Conservation (phyloP, 2,888 invertebrate genomes). For the Eupithecia subfuscata region DNA sequence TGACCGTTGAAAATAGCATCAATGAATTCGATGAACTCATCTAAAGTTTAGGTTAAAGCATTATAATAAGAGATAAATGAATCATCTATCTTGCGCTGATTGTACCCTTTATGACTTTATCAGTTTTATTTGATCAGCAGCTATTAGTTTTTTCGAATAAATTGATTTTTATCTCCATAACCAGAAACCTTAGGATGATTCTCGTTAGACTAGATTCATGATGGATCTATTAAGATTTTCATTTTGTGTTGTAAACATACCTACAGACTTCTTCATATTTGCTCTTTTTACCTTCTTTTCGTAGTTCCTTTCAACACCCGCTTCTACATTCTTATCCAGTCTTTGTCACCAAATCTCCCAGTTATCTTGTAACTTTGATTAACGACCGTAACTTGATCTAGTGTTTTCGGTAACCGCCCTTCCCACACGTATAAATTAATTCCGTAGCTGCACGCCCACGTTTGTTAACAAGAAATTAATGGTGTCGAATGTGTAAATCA, state of each 20-base stretch:
- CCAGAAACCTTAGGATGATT: neutral
- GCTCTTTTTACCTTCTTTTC: neutral
- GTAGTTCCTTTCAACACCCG: slow-evolving; percentile 29
- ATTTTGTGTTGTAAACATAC: no score
- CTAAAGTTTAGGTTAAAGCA: neutral
- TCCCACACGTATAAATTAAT: slow-evolving; percentile 67
- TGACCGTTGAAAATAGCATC: slow-evolving; percentile 24
- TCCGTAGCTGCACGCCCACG: slow-evolving; percentile 58
- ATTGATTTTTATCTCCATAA: slow-evolving; percentile 1
- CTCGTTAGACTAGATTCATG: no score
- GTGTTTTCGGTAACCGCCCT: slow-evolving; percentile 59
- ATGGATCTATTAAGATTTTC: no score
- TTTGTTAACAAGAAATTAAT: slow-evolving; percentile 63
- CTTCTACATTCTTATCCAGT: slow-evolving; percentile 56
- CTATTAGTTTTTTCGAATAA: neutral
- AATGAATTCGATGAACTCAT: slow-evolving; percentile 10
- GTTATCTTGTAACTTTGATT: slow-evolving; percentile 66
- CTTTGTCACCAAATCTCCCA: slow-evolving; percentile 63
- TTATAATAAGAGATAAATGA: neutral
- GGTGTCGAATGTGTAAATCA: slow-evolving; percentile 60
- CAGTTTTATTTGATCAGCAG: neutral
- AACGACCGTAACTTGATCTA: slow-evolving; percentile 72
- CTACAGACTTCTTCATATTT: neutral
- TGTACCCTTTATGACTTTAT: neutral
- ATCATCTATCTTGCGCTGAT: neutral